Evolutionary conservation across 2,113 vertebrate genomes (phyloP).

Genomic region (crab-eating macaque (Macaca fascicularis)): DNA sequence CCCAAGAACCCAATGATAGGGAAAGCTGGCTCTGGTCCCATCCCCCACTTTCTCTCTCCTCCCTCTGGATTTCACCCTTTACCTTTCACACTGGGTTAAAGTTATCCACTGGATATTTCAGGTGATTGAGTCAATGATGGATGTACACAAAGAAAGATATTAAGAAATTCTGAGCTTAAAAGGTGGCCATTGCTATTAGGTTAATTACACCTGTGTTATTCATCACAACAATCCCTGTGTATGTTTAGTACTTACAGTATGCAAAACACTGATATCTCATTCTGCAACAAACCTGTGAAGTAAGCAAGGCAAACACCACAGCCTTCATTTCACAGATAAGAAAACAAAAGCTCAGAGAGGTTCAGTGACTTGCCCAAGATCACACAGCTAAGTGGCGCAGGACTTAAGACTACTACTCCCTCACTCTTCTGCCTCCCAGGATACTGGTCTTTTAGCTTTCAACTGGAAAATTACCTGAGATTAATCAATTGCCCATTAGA

Average conservation of each 20-base stretch:
- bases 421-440: neutral
- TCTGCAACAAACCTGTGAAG: neutral
- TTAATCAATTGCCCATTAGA: neutral
- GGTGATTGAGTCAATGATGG: neutral
- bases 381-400: constrained; percentile 5
- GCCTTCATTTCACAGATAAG: neutral
- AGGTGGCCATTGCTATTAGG: neutral
- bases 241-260: neutral
- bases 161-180: neutral
- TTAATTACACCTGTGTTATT: neutral
- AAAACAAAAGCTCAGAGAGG: constrained; percentile 3
- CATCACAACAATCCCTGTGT: neutral
- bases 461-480: neutral
- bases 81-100: neutral
- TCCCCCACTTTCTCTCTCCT: neutral
- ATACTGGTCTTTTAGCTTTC: neutral
- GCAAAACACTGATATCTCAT: neutral
- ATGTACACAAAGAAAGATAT: neutral
- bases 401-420: neutral
- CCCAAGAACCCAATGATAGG: neutral
- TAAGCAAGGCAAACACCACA: neutral
- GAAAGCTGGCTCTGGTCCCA: neutral
- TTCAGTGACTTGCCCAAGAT: neutral
- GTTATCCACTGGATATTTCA: neutral
- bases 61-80: neutral